phyloP scores from a whole-genome alignment of 2,113 vertebrate genomes.

The Salvelinus alpinus region DNA sequence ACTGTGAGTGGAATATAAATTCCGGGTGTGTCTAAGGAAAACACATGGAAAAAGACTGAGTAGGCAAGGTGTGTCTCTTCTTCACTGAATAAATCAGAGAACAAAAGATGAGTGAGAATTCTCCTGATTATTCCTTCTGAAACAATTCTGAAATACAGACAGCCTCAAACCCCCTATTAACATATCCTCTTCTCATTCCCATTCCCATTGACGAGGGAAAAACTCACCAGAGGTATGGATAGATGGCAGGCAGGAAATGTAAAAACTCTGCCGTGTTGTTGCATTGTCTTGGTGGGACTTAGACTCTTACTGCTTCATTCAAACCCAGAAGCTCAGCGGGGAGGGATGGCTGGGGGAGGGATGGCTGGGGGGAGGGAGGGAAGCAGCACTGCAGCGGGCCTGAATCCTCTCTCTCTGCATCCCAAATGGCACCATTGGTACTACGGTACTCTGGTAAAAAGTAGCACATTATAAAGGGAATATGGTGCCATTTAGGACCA shows the following conservation, averaged over 20 bases:
- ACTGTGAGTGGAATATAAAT: conserved; percentile 18
- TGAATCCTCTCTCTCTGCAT: conserved; percentile 17
- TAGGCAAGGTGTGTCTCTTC: conserved; percentile 16
- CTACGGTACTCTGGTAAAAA: too few relatives aligned
- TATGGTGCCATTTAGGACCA: too few relatives aligned
- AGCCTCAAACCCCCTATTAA: conserved; percentile 14
- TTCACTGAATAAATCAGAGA: conserved; percentile 33
- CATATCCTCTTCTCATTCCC: conserved; percentile 11
- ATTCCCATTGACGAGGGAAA: conserved; percentile 33
- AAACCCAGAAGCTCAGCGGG: conserved; percentile 37
- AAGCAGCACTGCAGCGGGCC: conserved; percentile 8
- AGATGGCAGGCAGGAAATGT: conserved; percentile 49
- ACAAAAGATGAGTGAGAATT: conserved; percentile 23
- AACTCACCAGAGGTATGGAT: conserved; percentile 13
- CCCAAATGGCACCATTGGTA: too few relatives aligned
- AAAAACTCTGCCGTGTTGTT: conserved; percentile 16
- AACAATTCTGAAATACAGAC: conserved; percentile 23
- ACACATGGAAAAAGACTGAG: conserved; percentile 32
- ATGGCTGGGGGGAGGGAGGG: not conserved
- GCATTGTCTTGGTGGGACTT: conserved; percentile 16
- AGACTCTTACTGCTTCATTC: conserved; percentile 38
- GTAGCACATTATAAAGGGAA: too few relatives aligned
- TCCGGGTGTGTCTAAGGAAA: conserved; percentile 23
- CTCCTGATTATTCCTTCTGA: conserved; percentile 8
- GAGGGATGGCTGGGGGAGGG: conserved; percentile 19